phyloP scores from a whole-genome alignment of 2,888 invertebrate species.

The Nezara viridula region DNA sequence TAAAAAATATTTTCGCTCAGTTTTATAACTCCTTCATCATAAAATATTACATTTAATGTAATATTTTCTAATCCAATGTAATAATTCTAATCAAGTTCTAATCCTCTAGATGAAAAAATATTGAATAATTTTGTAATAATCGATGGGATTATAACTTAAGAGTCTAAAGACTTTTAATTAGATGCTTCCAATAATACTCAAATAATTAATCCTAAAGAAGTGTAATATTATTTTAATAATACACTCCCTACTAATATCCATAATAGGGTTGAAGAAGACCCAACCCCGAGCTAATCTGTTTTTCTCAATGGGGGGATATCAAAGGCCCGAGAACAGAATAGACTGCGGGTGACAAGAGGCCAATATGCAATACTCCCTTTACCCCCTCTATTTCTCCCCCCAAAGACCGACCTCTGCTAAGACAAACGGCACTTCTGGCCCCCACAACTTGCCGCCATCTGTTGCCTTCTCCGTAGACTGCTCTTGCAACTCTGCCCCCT shows the following conservation, averaged over 20 bases:
- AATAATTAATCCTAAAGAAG: background rate
- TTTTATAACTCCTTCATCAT: no score
- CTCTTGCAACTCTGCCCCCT: background rate
- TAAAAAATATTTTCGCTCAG: no score
- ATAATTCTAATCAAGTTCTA: no score
- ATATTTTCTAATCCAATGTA: no score
- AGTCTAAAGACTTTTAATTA: background rate
- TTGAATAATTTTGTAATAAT: no score
- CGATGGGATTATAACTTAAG: no score
- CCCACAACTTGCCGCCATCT: conserved; percentile 49
- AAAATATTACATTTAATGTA: no score
- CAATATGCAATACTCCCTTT: background rate
- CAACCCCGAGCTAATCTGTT: background rate
- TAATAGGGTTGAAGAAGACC: background rate
- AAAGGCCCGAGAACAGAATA: background rate
- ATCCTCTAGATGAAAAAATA: no score
- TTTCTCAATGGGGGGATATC: background rate
- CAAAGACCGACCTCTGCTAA: background rate
- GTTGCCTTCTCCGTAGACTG: conserved; percentile 1
- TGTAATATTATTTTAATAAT: background rate
- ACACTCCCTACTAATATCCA: background rate
- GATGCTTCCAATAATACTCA: background rate
- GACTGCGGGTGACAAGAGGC: conserved; percentile 35
- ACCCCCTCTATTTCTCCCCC: no score
- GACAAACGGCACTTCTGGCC: conserved; percentile 41